Conservation (phyloP, 1,140 invertebrate species). For the Calycopis cecrops region DNA sequence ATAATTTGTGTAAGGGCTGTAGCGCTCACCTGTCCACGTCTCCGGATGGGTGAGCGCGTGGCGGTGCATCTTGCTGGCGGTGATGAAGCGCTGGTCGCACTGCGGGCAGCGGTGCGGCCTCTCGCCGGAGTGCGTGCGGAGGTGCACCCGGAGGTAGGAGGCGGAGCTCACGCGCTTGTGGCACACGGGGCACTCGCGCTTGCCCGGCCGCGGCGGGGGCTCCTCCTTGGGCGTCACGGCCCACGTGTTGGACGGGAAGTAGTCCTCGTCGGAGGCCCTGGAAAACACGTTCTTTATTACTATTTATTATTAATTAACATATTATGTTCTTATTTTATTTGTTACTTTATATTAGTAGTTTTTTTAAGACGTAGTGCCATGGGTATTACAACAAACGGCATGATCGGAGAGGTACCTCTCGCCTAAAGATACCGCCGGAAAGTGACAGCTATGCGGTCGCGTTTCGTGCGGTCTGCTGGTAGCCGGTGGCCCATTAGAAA, state of each 20-base stretch:
- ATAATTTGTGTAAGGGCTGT: not conserved
- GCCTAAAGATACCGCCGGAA: not conserved
- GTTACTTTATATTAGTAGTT: no score
- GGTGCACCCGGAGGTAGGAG: conserved; percentile 57
- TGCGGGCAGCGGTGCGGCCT: conserved; percentile 81
- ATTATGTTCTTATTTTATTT: no score
- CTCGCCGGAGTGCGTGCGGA: conserved; percentile 80
- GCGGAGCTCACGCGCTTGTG: conserved; percentile 42
- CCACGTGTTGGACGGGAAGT: conserved; percentile 58
- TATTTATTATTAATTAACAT: no score
- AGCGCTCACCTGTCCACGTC: conserved; percentile 31
- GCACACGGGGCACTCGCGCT: conserved; percentile 35
- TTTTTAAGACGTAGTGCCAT: no score
- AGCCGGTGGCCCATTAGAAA: no score
- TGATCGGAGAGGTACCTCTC: not conserved
- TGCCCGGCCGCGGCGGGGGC: conserved; percentile 10
- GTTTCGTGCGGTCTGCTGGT: no score
- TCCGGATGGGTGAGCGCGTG: conserved; percentile 51
- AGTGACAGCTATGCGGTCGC: no score
- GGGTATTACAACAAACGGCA: no score
- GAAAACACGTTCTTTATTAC: no score
- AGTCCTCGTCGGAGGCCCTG: conserved; percentile 50
- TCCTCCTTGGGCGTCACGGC: conserved; percentile 32
- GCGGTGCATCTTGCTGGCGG: conserved; percentile 65
- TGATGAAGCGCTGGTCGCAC: conserved; percentile 85